Base-by-base conservation (phyloP, 2,888 invertebrate species). In the Teleiodes luculella region DNA sequence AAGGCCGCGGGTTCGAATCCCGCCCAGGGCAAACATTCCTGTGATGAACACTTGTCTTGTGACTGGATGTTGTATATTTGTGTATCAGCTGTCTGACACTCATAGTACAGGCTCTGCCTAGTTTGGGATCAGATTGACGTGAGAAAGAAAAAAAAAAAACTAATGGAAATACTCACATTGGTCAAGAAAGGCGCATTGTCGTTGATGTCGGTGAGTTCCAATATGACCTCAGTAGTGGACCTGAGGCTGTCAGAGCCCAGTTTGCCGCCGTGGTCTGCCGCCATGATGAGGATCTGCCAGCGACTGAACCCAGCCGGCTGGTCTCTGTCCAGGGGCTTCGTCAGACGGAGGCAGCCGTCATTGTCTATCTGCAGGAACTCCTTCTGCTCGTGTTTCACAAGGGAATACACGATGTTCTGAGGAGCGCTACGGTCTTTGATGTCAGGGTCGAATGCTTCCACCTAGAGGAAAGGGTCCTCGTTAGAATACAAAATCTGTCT, bases 101-200 rank as follows among this genome's bases (percentile, higher is more conserved):
- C n/a, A n/a, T n/a, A n/a, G n/a, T n/a, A n/a, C n/a, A n/a, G n/a
- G n/a, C n/a, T n/a, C n/a, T n/a, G n/a, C n/a, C n/a, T n/a, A n/a
- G n/a, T n/a, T n/a, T n/a, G n/a, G n/a, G n/a, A n/a, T n/a, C n/a
- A n/a, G n/a, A n/a, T n/a, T n/a, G n/a, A n/a, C n/a, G n/a, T n/a
- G n/a, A n/a, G n/a, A n/a, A n/a, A n/a, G n/a, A n/a, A n/a, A n/a
- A n/a, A n/a, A n/a, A n/a, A n/a, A 13, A 8, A 5, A 4, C 1
- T 3, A 11, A 35, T n/a, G n/a, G 13, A 16, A 11, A 11, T 70
- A 90, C 91, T 91, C 80, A 92, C 92, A 72, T 95, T 95, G 39
- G 94, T 94, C 57, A 97, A 90, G 74, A 94, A 95, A 0, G 98
- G 98, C 0, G 96, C 95, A 77, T 98, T 98, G 77, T 99, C 98